Conservation (phyloP, 2,797 vertebrate genomes). For the Ciconia nigra region DNA sequence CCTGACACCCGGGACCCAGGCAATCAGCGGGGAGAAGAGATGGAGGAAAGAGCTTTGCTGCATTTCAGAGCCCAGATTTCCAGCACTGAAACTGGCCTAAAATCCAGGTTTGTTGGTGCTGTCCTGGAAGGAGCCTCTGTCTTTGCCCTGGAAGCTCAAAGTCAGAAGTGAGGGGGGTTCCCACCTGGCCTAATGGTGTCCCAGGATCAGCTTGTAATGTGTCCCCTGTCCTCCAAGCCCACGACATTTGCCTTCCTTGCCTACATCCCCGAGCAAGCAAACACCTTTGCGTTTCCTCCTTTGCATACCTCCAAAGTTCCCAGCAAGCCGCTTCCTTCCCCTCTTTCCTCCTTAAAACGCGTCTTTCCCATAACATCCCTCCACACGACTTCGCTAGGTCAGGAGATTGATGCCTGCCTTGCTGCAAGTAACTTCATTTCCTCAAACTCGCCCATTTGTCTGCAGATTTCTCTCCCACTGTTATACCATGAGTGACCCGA, state of each 20-base stretch:
- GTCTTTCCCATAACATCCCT: background rate
- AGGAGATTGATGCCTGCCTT: background rate
- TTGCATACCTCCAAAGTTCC: background rate
- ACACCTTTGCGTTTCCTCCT: background rate
- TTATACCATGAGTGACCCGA: background rate
- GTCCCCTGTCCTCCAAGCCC: background rate
- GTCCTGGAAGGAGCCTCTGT: background rate
- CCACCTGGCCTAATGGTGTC: background rate
- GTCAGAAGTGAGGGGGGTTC: background rate
- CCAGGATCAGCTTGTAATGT: background rate
- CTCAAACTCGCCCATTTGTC: too few relatives aligned
- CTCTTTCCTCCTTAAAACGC: background rate
- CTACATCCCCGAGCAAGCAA: fast-evolving
- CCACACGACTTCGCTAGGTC: background rate
- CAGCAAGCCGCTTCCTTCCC: fast-evolving
- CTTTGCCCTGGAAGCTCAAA: background rate
- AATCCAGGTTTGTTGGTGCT: background rate
- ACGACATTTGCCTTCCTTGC: background rate
- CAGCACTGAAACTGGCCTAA: background rate
- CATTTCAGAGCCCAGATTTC: background rate
- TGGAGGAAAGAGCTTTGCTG: background rate
- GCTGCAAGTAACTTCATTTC: background rate
- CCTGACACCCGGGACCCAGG: background rate
- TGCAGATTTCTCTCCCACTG: background rate
- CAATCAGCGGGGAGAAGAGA: background rate